A percentile compares a stretch with the other conserved stretches of the same genome.
phyloP scores from a whole-genome alignment of 2,113 vertebrate genomes.

The western clawed frog (Xenopus tropicalis) region DNA sequence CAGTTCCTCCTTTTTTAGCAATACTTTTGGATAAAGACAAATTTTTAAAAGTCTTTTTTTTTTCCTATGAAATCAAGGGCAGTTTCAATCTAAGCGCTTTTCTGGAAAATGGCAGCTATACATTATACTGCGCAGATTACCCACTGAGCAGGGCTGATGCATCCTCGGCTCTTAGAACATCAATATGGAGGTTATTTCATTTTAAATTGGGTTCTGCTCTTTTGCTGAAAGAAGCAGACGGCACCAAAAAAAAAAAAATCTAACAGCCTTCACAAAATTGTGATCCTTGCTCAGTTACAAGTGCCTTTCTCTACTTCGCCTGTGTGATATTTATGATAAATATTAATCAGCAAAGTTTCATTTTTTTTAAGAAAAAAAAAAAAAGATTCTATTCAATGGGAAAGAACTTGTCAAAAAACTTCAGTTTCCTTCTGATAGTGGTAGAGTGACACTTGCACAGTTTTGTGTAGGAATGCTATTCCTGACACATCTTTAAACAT shows the following conservation, averaged over 20 bases:
- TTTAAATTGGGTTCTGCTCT: slow-evolving; percentile 73
- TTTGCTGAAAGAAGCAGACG: slow-evolving; percentile 60
- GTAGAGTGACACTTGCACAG: slow-evolving; percentile 56
- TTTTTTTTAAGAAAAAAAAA: too few species aligned
- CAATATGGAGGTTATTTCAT: slow-evolving; percentile 71
- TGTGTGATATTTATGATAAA: slow-evolving; percentile 52
- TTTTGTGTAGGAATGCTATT: slow-evolving; percentile 62
- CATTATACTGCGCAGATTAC: slow-evolving; percentile 64
- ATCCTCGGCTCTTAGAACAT: slow-evolving; percentile 61
- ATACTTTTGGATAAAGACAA: slow-evolving; percentile 46
- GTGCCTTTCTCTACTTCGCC: slow-evolving; percentile 48
- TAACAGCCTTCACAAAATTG: slow-evolving; percentile 59
- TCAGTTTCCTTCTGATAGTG: slow-evolving; percentile 60
- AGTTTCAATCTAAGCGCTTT: slow-evolving; percentile 61
- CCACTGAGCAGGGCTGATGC: slow-evolving; percentile 65
- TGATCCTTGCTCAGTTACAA: slow-evolving; percentile 30
- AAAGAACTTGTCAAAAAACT: slow-evolving; percentile 58
- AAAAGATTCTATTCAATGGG: slow-evolving; percentile 36
- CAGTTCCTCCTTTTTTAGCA: not conserved
- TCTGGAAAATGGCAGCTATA: slow-evolving; percentile 67
- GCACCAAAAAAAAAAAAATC: slow-evolving; percentile 65
- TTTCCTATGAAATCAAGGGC: slow-evolving; percentile 63
- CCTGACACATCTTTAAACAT: slow-evolving; percentile 77
- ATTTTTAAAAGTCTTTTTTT: slow-evolving; percentile 59
- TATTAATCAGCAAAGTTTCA: slow-evolving; percentile 57